Base-by-base conservation (phyloP, 64 coral and sea anemone genomes). In the Hydrozoanthus tunicans region DNA sequence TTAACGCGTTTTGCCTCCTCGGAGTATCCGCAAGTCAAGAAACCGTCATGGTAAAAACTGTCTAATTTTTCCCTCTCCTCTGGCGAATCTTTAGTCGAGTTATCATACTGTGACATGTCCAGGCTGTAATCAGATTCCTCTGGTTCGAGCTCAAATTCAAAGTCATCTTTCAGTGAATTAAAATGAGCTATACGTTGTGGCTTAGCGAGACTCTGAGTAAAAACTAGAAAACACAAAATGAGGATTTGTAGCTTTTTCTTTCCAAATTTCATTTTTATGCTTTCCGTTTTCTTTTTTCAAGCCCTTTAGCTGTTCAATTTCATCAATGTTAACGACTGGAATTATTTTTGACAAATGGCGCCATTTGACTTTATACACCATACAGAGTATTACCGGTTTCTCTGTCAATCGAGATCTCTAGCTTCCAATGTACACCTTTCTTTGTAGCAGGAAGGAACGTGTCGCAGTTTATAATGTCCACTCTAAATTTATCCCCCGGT, bases 1-100 rank as follows among this genome's bases (percentile, higher is more conserved):
- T 70, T 70, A 32, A 91, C 82, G 64, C 92, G 89, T 58, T 89
- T 82, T 25, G 89, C 95, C 13, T 96, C 95, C 0, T 70, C 13
- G 1, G 95, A 96, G 61, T 82, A 96, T 5, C 79, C 77, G 59
- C 94, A 94, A 24, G 11, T 60, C n/a, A 25, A 56, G 4, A 54
- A 5, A 13, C 24, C 83, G 17, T 86, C 69, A 25, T 86, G 66
- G 11, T 7, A 72, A 6, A 14, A 58, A 0, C 9, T 58, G 52
- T 81, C 56, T 59, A 27, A 27, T 7, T 20, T 17, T 59, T 11
- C n/a, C 66, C 56, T 24, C 67, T 68, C 67, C 20, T 20, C 53
- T 7, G 7, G 6, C 13, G 64, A 12, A n/a, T 51, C 23, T 4
- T 59, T 54, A 58, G 69, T 74, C 55, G 59, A 9, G 11, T 74